Percentiles rank a stretch among this genome's conserved stretches.
Evolutionary conservation across 2,797 vertebrate genomes (phyloP).

Genomic region (Ptychobarbus kaznakovi): DNA sequence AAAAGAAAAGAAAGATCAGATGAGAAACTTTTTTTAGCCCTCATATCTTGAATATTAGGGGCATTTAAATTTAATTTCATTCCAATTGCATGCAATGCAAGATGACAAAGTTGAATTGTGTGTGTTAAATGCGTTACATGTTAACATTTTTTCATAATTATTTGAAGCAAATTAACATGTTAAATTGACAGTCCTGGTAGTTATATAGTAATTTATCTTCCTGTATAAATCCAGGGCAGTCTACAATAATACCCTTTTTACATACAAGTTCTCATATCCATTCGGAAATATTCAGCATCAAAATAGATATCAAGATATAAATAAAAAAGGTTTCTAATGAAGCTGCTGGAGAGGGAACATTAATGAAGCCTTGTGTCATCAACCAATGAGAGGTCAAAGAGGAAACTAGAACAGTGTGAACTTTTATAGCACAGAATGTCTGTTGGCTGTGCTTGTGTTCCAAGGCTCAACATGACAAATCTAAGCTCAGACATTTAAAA

Average conservation of each 20-base stretch:
- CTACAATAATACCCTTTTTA: neutral
- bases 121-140: too few species aligned
- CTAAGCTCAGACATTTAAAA: constrained; percentile 30
- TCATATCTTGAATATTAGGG: too few species aligned
- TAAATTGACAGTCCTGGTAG: neutral
- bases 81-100: too few species aligned
- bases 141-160: too few species aligned
- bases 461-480: constrained; percentile 37
- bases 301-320: constrained; percentile 20
- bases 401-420: constrained; percentile 53
- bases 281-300: neutral
- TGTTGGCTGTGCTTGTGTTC: constrained; percentile 40
- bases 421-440: constrained; percentile 41
- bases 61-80: too few species aligned
- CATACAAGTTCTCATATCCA: neutral
- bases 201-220: neutral
- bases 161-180: too few species aligned
- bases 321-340: constrained; percentile 33
- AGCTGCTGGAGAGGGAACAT: constrained; percentile 39
- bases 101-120: too few species aligned
- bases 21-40: neutral
- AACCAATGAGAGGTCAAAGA: constrained; percentile 42
- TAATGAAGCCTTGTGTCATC: constrained; percentile 52
- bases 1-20: neutral
- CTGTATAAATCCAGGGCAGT: neutral